Base-by-base conservation (phyloP, 2,888 invertebrate species). In the Ellobium chinense region DNA sequence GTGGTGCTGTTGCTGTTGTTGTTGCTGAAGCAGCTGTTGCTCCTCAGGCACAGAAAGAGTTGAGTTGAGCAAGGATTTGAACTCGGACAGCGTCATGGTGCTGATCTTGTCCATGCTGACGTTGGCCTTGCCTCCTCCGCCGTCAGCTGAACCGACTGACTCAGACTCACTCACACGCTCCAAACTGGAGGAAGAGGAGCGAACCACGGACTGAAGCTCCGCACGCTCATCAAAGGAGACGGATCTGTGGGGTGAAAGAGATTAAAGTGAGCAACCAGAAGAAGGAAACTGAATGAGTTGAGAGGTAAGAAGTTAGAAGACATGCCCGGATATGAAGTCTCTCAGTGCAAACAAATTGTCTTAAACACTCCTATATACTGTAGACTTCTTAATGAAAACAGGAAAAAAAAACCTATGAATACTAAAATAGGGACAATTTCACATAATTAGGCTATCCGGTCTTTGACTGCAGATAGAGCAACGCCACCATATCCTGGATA, bases 1-100 rank as follows among this genome's bases (percentile, higher is more conserved):
- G 3, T 27, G 36, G 1, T 9, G 14, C 7, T 46, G 36, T 2
- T 29, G 29, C 27, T 66, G 77, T 24, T 66, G 66, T 36, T 78
- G 60, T 18, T 78, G 34, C 29, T 80, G 74, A 5, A 88, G 88
- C 18, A 87, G n/a, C 29, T 66, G 66, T 36, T 78, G 60, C 14
- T 78, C 46, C 29, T 80, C 78, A 5, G 88, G 88, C 18, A 87
- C 87, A 1, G 89, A 85, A 1, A 90, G 82, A 24, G 85, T 79
- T 82, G 83, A 88, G 80, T 88, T 88, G 34, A 90, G 82, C 63
- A 90, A 85, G 36, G 87, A 88, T 70, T 87, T 87, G 79, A 90
- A 90, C 80, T 90, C 89, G 5, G 87, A 86, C 73, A 90, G 73
- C 1, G 90, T 89, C 90, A 90, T 89, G 18, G 89, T 90, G 83